Conservation (phyloP, 1,140 invertebrate species). For the Magallana gigas region DNA sequence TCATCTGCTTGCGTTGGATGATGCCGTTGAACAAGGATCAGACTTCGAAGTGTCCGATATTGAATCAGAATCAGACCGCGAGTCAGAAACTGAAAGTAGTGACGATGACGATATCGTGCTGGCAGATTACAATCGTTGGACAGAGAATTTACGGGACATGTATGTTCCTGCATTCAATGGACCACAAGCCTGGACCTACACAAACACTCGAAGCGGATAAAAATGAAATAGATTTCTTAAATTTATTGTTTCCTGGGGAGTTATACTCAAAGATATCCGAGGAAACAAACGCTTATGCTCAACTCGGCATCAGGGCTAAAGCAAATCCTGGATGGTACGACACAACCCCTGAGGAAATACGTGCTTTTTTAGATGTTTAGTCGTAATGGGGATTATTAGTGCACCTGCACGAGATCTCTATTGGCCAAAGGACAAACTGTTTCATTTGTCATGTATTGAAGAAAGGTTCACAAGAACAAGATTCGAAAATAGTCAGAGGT, state of each 20-base stretch:
- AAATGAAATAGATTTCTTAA: constrained; percentile 21
- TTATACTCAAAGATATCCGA: neutral
- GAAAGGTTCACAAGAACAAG: constrained; percentile 18
- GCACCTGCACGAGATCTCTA: too few relatives aligned
- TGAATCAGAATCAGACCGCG: too few relatives aligned
- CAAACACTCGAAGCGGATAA: neutral
- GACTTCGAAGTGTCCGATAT: too few relatives aligned
- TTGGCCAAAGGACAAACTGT: too few relatives aligned
- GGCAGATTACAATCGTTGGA: constrained; percentile 17
- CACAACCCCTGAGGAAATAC: constrained; percentile 34
- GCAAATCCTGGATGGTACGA: constrained; percentile 34
- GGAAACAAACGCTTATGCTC: constrained; percentile 37
- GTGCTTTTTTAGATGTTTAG: too few relatives aligned
- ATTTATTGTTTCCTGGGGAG: constrained; percentile 10
- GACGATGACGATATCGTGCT: constrained; percentile 11
- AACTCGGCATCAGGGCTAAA: neutral
- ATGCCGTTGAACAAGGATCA: too few relatives aligned
- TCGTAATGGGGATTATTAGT: too few relatives aligned
- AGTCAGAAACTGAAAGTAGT: too few relatives aligned
- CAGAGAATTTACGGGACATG: neutral
- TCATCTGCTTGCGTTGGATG: too few relatives aligned
- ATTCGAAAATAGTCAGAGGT: constrained; percentile 34
- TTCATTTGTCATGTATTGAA: too few relatives aligned
- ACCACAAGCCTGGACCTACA: constrained; percentile 22
- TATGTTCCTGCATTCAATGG: constrained; percentile 13